phyloP scores from a whole-genome alignment of 2,888 invertebrate genomes.

The Listrodromus nycthemerus region DNA sequence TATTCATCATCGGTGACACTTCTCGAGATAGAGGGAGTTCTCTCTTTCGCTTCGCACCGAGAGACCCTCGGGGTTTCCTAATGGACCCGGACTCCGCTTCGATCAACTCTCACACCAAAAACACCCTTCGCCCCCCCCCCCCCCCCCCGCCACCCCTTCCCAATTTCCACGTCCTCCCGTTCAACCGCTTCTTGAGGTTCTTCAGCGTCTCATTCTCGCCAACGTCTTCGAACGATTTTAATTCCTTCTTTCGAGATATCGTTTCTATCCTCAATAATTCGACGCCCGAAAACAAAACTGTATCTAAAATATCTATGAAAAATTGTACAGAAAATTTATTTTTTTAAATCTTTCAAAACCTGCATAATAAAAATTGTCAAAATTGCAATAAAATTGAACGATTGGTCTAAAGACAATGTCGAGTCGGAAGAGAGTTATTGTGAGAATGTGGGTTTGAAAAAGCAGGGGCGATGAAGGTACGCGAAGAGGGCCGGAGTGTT shows the following conservation, averaged over 20 bases:
- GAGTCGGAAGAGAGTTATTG: not conserved
- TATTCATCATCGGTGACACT: constrained; percentile 85
- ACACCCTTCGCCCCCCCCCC: constrained; percentile 22
- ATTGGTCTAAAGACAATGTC: not conserved
- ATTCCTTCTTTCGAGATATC: constrained; percentile 70
- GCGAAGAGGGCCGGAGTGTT: not conserved
- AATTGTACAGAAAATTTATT: no score
- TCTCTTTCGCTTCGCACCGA: constrained; percentile 67
- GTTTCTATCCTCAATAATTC: constrained; percentile 40
- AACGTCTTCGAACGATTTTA: constrained; percentile 75
- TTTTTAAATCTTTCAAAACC: no score
- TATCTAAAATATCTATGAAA: no score
- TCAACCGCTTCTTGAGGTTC: constrained; percentile 57
- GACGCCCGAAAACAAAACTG: constrained; percentile 24
- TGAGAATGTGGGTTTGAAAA: not conserved
- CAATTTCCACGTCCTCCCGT: constrained; percentile 55
- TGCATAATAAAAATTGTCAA: not conserved
- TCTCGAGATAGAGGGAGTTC: constrained; percentile 82
- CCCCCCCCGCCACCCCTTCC: constrained; percentile 35
- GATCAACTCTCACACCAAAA: constrained; percentile 55
- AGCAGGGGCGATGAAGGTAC: not conserved
- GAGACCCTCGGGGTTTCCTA: constrained; percentile 81
- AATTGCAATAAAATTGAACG: not conserved
- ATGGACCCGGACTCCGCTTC: constrained; percentile 80
- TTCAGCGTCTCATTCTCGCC: constrained; percentile 62